These are phyloP conservation scores for Macropodus opercularis DNA, from an alignment of 2,797 vertebrate species.

Conservation along the genomic window DNA sequence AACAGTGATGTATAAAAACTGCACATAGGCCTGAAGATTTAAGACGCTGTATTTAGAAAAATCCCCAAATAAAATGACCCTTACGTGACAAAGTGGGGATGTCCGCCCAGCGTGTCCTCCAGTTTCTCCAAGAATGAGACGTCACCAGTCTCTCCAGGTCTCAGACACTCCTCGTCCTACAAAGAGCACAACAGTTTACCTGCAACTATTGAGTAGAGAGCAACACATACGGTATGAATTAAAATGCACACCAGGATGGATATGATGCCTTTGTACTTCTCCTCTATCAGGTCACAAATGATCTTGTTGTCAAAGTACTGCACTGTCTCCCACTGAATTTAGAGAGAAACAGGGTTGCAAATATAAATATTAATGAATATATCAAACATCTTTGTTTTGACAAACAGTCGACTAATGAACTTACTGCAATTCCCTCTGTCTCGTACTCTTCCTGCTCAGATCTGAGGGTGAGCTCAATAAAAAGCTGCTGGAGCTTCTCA, in stretches of 20 bases:
- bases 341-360: neutral
- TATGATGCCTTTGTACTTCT: slow-evolving; percentile 98
- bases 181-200: slow-evolving; percentile 23
- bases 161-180: slow-evolving; percentile 95
- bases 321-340: slow-evolving; percentile 93
- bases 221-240: neutral
- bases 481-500: slow-evolving; percentile 96
- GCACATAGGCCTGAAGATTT: neutral
- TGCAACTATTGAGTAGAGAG: neutral
- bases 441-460: slow-evolving; percentile 96
- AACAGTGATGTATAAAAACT: neutral
- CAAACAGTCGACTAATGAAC: slow-evolving; percentile 43
- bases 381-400: slow-evolving; percentile 6
- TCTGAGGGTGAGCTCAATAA: slow-evolving; percentile 93
- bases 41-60: neutral
- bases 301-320: slow-evolving; percentile 99
- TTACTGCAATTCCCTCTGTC: slow-evolving; percentile 91
- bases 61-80: slow-evolving; percentile 44
- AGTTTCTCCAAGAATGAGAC: slow-evolving; percentile 93
- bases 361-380: neutral
- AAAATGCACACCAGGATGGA: slow-evolving; percentile 87
- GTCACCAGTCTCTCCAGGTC: slow-evolving; percentile 93
- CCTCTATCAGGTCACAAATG: slow-evolving; percentile 97
- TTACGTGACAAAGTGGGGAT: slow-evolving; percentile 97
- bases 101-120: slow-evolving; percentile 90